Conservation (phyloP, 2,888 invertebrate genomes). For the Apamea sordens region DNA sequence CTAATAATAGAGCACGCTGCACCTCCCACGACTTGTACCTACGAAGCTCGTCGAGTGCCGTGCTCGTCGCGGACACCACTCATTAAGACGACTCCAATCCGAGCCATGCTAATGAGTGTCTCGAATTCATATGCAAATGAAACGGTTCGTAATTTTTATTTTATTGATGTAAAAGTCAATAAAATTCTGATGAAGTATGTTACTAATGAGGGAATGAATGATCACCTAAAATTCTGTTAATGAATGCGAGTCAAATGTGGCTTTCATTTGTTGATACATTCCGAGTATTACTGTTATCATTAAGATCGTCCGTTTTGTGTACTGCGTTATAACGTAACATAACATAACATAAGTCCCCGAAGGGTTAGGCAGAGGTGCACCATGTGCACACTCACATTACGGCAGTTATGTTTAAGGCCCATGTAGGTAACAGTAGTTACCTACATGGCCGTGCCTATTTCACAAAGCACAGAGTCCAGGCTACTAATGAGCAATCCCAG, state of each 20-base stretch:
- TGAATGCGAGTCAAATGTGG: conserved; percentile 6
- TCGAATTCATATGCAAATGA: conserved; percentile 66
- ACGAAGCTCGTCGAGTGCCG: neutral
- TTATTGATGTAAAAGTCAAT: conserved; percentile 56
- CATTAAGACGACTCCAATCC: conserved; percentile 57
- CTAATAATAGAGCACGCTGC: conserved; percentile 29
- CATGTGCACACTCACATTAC: neutral
- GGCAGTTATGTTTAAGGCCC: neutral
- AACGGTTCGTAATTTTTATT: conserved; percentile 57
- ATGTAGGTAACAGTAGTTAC: no score
- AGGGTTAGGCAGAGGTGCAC: neutral
- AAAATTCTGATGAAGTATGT: conserved; percentile 54
- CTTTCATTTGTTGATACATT: conserved; percentile 29
- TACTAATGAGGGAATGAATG: conserved; percentile 54
- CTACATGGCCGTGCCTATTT: neutral
- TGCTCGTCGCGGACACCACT: conserved; percentile 2
- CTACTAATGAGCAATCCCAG: neutral
- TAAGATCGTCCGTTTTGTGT: neutral
- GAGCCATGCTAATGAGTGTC: conserved; percentile 54
- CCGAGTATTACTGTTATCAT: conserved; percentile 24
- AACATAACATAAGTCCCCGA: neutral
- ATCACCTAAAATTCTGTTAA: conserved; percentile 35
- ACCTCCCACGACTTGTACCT: conserved; percentile 49
- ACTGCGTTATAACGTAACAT: no score
- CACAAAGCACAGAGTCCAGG: neutral